Percentiles rank a stretch among this genome's conserved stretches.
Conservation (phyloP, 2,888 invertebrate genomes). For the Leucophenga montana region DNA sequence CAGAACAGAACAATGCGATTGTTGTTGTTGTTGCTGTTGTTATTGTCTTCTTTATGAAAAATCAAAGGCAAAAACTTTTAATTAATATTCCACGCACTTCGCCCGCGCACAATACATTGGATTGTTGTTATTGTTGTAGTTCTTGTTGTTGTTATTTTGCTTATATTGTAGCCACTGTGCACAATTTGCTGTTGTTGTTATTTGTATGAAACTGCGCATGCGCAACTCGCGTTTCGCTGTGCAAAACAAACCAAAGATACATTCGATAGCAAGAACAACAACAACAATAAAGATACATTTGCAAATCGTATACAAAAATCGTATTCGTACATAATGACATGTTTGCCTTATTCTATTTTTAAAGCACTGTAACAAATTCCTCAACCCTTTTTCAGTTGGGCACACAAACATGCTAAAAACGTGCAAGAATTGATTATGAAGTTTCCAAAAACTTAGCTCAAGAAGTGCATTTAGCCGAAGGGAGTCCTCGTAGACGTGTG, state of each 20-base stretch:
- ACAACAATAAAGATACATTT: slow-evolving; percentile 7
- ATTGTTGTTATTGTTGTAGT: slow-evolving; percentile 42
- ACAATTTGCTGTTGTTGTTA: slow-evolving; percentile 31
- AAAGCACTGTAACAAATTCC: not conserved
- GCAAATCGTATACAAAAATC: slow-evolving; percentile 4
- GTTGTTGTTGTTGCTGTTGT: slow-evolving; percentile 40
- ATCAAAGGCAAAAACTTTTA: slow-evolving; percentile 61
- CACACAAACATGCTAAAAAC: too few relatives aligned
- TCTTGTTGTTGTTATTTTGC: slow-evolving; percentile 25
- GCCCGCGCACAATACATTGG: slow-evolving; percentile 35
- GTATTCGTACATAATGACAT: not conserved
- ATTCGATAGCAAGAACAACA: not conserved
- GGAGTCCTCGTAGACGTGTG: too few relatives aligned
- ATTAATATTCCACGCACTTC: slow-evolving; percentile 68
- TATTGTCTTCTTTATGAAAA: slow-evolving; percentile 40
- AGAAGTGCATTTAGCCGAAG: too few relatives aligned
- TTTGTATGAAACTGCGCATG: slow-evolving; percentile 19
- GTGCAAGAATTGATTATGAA: too few relatives aligned
- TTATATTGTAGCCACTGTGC: slow-evolving; percentile 41
- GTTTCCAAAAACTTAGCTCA: too few relatives aligned
- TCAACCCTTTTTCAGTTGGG: not conserved
- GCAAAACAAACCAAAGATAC: not conserved
- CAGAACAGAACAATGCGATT: slow-evolving; percentile 57
- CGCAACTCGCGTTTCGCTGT: not conserved
- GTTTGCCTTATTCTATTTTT: slow-evolving; percentile 9